Percentiles rank a stretch among this genome's conserved stretches.
These are phyloP conservation scores for Onychomys arenicola DNA, from an alignment of 2,797 vertebrate genomes.

Conservation along the genomic window DNA sequence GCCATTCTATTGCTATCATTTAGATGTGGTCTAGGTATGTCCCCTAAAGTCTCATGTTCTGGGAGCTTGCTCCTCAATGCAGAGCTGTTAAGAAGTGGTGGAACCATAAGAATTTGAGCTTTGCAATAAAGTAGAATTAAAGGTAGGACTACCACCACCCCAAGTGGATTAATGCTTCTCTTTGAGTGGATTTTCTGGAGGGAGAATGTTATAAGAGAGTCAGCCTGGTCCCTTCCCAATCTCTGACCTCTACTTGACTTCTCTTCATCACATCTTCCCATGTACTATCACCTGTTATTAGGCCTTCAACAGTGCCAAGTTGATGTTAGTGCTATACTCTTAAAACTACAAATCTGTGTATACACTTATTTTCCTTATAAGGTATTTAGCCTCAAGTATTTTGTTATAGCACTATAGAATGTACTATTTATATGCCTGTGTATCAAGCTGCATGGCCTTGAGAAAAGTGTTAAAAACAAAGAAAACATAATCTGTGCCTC, in stretches of 20 bases:
- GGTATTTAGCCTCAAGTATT: background rate
- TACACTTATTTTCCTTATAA: background rate
- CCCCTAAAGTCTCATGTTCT: background rate
- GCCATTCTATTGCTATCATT: background rate
- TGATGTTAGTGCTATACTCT: background rate
- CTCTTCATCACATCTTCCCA: background rate
- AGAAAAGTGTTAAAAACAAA: background rate
- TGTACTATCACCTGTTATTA: background rate
- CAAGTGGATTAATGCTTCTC: background rate
- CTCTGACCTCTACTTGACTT: background rate
- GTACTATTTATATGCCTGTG: background rate
- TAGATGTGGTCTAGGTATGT: background rate
- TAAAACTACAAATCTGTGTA: background rate
- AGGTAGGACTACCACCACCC: background rate
- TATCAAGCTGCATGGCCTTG: background rate
- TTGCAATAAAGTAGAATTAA: background rate
- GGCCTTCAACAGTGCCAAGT: background rate
- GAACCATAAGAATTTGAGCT: background rate
- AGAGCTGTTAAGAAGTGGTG: background rate
- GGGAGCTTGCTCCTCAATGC: background rate
- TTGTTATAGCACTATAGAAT: background rate
- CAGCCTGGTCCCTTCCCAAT: background rate
- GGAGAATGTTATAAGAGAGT: background rate
- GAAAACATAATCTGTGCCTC: background rate
- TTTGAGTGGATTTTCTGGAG: background rate